Evolutionary conservation across 2,888 invertebrate species (phyloP).

Genomic region (Cyclophora punctaria): DNA sequence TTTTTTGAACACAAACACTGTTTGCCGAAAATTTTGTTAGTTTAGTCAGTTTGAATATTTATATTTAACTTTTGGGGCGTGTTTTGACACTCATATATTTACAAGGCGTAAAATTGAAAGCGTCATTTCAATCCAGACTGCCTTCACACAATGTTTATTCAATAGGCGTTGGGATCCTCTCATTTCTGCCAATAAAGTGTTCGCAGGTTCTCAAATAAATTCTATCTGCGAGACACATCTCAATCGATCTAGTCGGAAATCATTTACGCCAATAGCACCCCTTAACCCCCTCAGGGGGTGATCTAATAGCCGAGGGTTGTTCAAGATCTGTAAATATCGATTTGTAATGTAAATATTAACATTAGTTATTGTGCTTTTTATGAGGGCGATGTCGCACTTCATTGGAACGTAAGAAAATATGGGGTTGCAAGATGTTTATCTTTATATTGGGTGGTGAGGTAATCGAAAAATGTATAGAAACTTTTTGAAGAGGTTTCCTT

Average conservation of each 20-base stretch:
- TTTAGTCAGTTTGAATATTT: no score
- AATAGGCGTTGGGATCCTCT: conserved; percentile 2
- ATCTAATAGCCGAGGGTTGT: conserved; percentile 39
- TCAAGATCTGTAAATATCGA: conserved; percentile 49
- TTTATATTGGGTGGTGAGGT: no score
- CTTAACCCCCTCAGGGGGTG: conserved; percentile 28
- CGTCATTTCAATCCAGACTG: neutral
- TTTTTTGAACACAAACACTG: no score
- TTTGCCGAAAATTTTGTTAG: no score
- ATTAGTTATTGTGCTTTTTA: conserved; percentile 28
- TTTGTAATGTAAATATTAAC: conserved; percentile 48
- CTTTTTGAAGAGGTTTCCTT: no score
- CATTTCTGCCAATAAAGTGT: conserved; percentile 20
- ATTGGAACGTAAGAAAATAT: neutral
- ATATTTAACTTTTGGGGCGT: neutral
- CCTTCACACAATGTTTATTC: conserved; percentile 4
- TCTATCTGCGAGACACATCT: conserved; percentile 31
- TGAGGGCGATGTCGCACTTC: conserved; percentile 5
- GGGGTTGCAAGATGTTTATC: no score
- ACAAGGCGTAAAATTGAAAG: neutral
- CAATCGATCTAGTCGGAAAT: conserved; percentile 48
- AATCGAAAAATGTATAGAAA: no score
- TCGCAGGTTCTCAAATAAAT: conserved; percentile 30
- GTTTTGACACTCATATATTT: conserved; percentile 3
- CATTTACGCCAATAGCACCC: conserved; percentile 57